Percentiles rank a stretch among this genome's conserved stretches.
phyloP scores from a whole-genome alignment of 2,797 vertebrate species.

The Acipenser ruthenus region DNA sequence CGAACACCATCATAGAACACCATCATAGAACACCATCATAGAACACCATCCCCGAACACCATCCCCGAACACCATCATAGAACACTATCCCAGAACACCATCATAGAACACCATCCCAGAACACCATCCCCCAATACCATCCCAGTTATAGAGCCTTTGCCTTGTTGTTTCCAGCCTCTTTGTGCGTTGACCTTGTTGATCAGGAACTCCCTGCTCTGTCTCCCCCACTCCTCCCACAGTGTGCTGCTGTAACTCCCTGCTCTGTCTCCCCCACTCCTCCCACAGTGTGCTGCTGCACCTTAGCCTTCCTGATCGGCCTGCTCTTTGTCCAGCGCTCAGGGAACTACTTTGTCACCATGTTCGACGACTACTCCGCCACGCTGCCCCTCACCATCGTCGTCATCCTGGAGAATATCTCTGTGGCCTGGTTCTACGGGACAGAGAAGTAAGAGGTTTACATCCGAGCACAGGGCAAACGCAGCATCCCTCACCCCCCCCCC shows the following conservation, averaged over 20 bases:
- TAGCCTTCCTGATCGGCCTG: slow-evolving; percentile 81
- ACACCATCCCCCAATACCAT: no score
- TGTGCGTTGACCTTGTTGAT: not conserved
- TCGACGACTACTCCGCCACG: slow-evolving; percentile 89
- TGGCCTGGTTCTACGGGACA: slow-evolving; percentile 90
- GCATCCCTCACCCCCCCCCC: no score
- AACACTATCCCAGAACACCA: no score
- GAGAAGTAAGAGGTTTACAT: slow-evolving; percentile 66
- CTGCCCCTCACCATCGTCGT: slow-evolving; percentile 85
- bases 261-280: slow-evolving; percentile 7
- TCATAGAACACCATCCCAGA: no score
- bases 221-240: slow-evolving; percentile 5
- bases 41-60: no score
- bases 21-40: no score
- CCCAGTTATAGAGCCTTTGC: slow-evolving; percentile 4
- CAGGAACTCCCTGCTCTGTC: not conserved
- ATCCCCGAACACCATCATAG: no score
- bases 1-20: no score
- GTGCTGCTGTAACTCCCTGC: not conserved
- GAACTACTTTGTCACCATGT: slow-evolving; percentile 95
- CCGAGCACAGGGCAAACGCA: not conserved
- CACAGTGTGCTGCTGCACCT: slow-evolving; percentile 80
- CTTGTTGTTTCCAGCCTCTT: not conserved
- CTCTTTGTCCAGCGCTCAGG: slow-evolving; percentile 91
- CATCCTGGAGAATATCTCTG: slow-evolving; percentile 85